Evolutionary conservation across 2,888 invertebrate genomes (phyloP), one percentile per base, ranked within the genome.

Genomic region (Tipula confusa): DNA sequence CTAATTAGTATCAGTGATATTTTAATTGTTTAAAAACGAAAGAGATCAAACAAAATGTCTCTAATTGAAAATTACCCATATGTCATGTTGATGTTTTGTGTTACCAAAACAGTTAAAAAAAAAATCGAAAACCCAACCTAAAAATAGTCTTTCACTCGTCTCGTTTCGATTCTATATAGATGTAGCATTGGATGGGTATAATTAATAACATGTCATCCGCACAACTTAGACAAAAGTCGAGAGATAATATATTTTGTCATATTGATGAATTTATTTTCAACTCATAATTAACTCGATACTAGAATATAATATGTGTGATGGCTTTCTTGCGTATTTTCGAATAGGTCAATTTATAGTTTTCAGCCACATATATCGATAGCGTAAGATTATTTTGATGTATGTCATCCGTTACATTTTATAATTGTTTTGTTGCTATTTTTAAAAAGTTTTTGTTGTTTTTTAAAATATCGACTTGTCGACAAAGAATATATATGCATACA

Each of bases 31-130:
- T 18, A 64, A 24, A 24, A 64, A 24, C 9, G 24, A 18, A n/a
- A n/a, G 64, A 64, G 64, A 64, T 64, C 64, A 64, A 64, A 64
- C 64, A 9, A 64, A 64, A 64, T 24, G n/a, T 64, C 24, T 64
- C 64, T 64, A 64, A 64, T 64, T 64, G 64, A 64, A 64, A 64
- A 64, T 64, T 64, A 64, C 64, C 64, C 64, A 64, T 64, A 64
- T 64, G 64, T 64, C 64, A 64, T 64, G 64, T 64, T 24, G 64
- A 24, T 64, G 3, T 64, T 18, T 64, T 7, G 0, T 24, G 64
- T 64, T 24, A 24, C 64, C 64, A 64, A 64, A n/a, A 64, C 9
- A 24, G 64, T 64, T 64, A 64, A 64, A n/a, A n/a, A n/a, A n/a
- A n/a, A n/a, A 64, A 64, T 24, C 24, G 64, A 64, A 64, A 64